Percentiles rank a stretch among this genome's conserved stretches.
These are phyloP conservation scores for Orthosia cruda DNA, from an alignment of 2,888 invertebrate genomes.

Conservation along the genomic window DNA sequence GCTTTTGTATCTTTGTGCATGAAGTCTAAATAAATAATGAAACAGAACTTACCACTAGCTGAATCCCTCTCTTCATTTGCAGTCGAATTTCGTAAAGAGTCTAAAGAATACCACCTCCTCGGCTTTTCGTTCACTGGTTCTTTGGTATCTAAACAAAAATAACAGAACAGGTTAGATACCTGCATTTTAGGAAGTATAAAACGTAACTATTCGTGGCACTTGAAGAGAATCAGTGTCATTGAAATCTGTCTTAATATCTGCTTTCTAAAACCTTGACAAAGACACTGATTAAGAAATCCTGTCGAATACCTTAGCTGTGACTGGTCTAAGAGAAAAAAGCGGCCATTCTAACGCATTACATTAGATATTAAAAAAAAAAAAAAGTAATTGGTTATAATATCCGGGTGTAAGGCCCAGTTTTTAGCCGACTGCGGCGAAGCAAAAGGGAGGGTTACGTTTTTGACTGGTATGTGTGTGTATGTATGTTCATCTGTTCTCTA, in stretches of 20 bases:
- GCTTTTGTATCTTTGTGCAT: no score
- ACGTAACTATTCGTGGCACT: neutral
- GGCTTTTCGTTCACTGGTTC: constrained; percentile 79
- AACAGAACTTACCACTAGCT: constrained; percentile 83
- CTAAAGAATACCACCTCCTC: constrained; percentile 89
- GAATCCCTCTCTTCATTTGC: constrained; percentile 88
- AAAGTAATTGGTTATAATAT: neutral
- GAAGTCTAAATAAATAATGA: no score
- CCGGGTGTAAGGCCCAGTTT: neutral
- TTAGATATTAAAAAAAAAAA: neutral
- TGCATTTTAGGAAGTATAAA: constrained; percentile 21
- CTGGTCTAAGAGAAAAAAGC: neutral
- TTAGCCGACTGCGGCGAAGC: no score
- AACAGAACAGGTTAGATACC: constrained; percentile 36
- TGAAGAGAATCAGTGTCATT: constrained; percentile 31
- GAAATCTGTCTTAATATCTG: constrained; percentile 9
- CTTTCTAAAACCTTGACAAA: constrained; percentile 41
- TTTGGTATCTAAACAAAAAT: constrained; percentile 84
- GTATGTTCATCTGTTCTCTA: no score
- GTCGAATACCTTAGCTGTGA: neutral
- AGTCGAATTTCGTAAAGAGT: constrained; percentile 85
- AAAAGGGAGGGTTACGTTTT: no score
- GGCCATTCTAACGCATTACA: neutral
- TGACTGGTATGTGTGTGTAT: no score
- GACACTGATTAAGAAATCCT: constrained; percentile 22